These are phyloP conservation scores for Anoplopoma fimbria DNA, from an alignment of 2,113 vertebrate genomes.

Conservation along the genomic window DNA sequence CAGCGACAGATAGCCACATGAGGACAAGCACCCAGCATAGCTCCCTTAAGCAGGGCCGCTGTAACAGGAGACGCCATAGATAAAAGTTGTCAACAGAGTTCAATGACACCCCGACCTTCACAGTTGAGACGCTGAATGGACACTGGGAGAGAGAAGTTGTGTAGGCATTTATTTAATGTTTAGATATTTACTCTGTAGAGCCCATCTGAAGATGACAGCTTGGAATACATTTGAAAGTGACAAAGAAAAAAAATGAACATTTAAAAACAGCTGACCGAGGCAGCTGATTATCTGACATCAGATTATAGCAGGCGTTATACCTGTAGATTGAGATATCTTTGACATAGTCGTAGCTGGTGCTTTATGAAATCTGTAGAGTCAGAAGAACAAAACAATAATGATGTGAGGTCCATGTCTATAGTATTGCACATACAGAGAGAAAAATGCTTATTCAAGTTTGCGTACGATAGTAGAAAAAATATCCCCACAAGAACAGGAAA, in stretches of 20 bases:
- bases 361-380: conserved; percentile 34
- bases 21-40: background rate
- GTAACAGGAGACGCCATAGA: background rate
- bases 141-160: background rate
- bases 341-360: conserved; percentile 50
- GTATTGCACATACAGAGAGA: conserved; percentile 77
- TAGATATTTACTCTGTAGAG: conserved; percentile 34
- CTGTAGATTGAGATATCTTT: conserved; percentile 1
- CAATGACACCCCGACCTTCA: background rate
- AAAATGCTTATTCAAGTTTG: conserved; percentile 72
- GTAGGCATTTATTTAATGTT: conserved; percentile 41
- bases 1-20: background rate
- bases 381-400: conserved; percentile 14
- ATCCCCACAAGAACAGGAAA: conserved; percentile 36
- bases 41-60: too few relatives aligned
- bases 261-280: background rate
- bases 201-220: background rate
- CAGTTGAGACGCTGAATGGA: background rate
- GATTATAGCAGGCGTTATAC: background rate
- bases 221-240: conserved; percentile 53
- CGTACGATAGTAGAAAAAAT: conserved; percentile 39
- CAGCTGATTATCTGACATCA: conserved; percentile 33
- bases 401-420: conserved; percentile 61
- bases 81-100: conserved; percentile 33
- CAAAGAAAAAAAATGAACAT: conserved; percentile 16